phyloP scores from a whole-genome alignment of 2,888 invertebrate species.

The Trichopoda pennipes region DNA sequence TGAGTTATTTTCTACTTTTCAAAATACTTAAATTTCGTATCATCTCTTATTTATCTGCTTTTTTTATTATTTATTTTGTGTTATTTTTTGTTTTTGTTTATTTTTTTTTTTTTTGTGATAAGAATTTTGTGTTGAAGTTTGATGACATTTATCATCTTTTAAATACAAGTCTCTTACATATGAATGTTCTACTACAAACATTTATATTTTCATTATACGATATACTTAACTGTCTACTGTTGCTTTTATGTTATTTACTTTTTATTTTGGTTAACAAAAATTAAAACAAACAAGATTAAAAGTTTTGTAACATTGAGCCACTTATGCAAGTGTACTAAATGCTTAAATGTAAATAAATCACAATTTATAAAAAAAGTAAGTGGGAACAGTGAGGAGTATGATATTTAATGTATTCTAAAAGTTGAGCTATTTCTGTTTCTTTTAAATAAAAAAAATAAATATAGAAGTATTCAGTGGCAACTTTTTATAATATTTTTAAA shows the following conservation, averaged over 20 bases:
- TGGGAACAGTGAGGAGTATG: no score
- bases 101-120: conserved; percentile 18
- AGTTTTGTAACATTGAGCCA: conserved; percentile 46
- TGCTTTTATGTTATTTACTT: background rate
- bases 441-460: background rate
- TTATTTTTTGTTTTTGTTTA: conserved; percentile 1
- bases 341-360: background rate
- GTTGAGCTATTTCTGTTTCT: no score
- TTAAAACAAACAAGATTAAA: conserved; percentile 30
- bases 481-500: no score
- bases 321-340: conserved; percentile 7
- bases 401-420: background rate
- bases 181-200: conserved; percentile 28
- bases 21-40: background rate
- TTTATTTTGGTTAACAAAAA: conserved; percentile 13
- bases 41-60: background rate
- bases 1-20: background rate
- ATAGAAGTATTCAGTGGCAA: no score
- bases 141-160: conserved; percentile 16
- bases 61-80: no score
- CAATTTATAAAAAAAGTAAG: background rate
- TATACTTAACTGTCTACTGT: background rate
- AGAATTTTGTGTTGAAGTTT: conserved; percentile 13
- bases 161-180: conserved; percentile 15
- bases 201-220: conserved; percentile 29